Evolutionary conservation across 2,113 vertebrate genomes (phyloP).

Genomic region (Taurulus bubalis): DNA sequence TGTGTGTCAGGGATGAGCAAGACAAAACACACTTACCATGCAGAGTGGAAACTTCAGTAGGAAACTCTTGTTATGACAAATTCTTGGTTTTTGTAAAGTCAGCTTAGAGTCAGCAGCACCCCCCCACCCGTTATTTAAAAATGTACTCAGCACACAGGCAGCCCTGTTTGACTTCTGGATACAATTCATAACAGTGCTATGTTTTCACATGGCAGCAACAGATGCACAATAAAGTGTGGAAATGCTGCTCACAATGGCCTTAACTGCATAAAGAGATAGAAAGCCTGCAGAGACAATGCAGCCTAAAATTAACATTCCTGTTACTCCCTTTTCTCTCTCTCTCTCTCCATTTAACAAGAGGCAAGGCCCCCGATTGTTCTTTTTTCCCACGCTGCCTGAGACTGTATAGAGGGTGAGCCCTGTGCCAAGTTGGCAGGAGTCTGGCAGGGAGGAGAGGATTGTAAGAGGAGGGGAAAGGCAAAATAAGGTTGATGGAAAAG

Average conservation of each 20-base stretch:
- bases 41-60: conserved; percentile 39
- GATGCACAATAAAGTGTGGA: conserved; percentile 10
- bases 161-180: conserved; percentile 15
- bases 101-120: conserved; percentile 6
- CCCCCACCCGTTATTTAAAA: conserved; percentile 15
- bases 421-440: conserved; percentile 62
- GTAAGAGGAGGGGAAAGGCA: conserved; percentile 24
- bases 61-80: conserved; percentile 11
- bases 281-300: conserved; percentile 46
- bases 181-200: neutral
- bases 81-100: conserved; percentile 35
- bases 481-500: neutral
- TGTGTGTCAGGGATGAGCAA: conserved; percentile 55
- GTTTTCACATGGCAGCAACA: neutral
- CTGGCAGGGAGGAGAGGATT: conserved; percentile 12
- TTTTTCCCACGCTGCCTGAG: conserved; percentile 73
- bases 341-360: neutral
- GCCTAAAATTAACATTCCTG: conserved; percentile 26
- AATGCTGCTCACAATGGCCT: conserved; percentile 30
- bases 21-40: conserved; percentile 50
- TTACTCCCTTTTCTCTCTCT: neutral
- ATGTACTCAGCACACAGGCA: conserved; percentile 5
- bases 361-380: too few relatives aligned
- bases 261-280: conserved; percentile 40
- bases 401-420: conserved; percentile 37